Base-by-base conservation (phyloP, 2,797 vertebrate species). In the Enteromius paludinosus region DNA sequence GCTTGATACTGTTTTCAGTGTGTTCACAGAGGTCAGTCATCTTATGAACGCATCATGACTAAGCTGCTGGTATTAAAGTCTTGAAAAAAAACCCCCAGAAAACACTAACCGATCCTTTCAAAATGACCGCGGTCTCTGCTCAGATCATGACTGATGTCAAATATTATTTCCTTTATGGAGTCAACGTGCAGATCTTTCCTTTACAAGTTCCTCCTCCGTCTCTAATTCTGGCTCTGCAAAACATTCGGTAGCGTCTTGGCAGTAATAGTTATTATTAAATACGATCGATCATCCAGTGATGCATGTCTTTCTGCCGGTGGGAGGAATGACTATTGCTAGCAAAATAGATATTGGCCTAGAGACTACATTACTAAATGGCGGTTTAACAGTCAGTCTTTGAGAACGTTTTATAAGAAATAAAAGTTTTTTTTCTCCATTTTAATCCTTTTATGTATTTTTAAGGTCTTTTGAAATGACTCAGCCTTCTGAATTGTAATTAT, bases 281-380 rank as follows among this genome's bases (percentile, higher is more conserved):
- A 28, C 20, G 15, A 82, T 82, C 20, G 71, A 75, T 65, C 33
- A 56, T 23, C n/a, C 28, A 54, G 54, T 85, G 84, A 85, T 75
- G 28, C 78, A 68, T 65, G 52, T 71, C n/a, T 15, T 45, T 66
- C 28, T 68, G 84, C 33, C 30, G 25, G 59, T 73, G 56, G 49
- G 69, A 54, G 64, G 30, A 59, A 69, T 68, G 49, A 73, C 59
- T 61, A 30, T 66, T 20, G 3, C 33, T 64, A 68, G 72, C 33
- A 59, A 72, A 69, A 52, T 18, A 81, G 43, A 77, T 54, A 81
- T 25, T 69, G 72, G 30, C 33, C 23, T 38, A 17, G 33, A 35
- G 45, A 52, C 52, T 62, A 7, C 23, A 65, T 9, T 20, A 38
- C 66, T 78, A 56, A 82, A 74, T n/a, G 6, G 59, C 66, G 70